These are phyloP conservation scores for Drosophila acutilabella DNA, from an alignment of 2,888 invertebrate species.

Conservation along the genomic window DNA sequence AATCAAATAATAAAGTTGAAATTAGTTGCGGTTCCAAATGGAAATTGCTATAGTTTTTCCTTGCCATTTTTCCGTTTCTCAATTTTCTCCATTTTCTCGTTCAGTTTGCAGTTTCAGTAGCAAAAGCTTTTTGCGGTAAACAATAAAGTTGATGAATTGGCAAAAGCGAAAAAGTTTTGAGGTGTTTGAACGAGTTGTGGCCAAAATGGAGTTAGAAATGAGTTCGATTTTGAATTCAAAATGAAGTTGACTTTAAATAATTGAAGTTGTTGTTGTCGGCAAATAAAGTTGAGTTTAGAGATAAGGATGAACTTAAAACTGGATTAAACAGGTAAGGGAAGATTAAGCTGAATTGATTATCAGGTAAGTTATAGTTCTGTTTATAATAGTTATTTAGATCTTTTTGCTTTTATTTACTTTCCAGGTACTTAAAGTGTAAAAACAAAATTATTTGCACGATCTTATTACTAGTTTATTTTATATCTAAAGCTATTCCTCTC, in stretches of 20 bases:
- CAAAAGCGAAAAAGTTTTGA: conserved; percentile 35
- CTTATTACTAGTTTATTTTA: too few species aligned
- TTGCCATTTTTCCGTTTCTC: not conserved
- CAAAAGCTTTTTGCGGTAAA: conserved; percentile 31
- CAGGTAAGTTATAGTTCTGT: too few species aligned
- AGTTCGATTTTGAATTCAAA: conserved; percentile 6
- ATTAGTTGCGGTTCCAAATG: conserved; percentile 70
- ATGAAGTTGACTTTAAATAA: conserved; percentile 16
- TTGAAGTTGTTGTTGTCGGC: not conserved
- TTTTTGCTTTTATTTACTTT: too few species aligned
- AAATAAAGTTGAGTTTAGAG: conserved; percentile 5
- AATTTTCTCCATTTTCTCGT: not conserved
- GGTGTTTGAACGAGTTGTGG: conserved; percentile 25
- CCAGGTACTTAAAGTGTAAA: too few species aligned
- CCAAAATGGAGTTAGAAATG: conserved; percentile 1
- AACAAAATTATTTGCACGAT: too few species aligned
- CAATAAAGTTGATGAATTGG: conserved; percentile 67
- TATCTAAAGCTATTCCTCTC: too few species aligned
- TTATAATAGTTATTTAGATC: too few species aligned
- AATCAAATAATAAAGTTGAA: conserved; percentile 75
- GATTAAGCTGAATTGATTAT: too few species aligned
- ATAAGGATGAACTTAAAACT: not conserved
- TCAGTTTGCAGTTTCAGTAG: too few species aligned
- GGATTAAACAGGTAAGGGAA: not conserved
- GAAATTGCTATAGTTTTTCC: conserved; percentile 63